A percentile compares a stretch with the other conserved stretches of the same genome.
Evolutionary conservation across 1,140 invertebrate species (phyloP).

Genomic region (Procambarus clarkii): DNA sequence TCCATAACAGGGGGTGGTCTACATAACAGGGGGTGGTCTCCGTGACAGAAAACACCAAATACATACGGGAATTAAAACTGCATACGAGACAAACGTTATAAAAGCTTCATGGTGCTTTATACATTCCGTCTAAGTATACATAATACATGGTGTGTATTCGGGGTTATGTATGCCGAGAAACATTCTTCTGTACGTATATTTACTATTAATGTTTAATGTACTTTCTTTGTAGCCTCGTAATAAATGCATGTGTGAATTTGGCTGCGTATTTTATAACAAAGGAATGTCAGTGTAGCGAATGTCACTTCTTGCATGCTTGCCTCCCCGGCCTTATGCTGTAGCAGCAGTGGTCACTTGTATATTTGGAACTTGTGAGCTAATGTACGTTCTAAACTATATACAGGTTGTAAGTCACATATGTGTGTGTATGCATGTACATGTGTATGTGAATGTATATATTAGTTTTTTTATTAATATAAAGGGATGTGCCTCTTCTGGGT

Average conservation of each 20-base stretch:
- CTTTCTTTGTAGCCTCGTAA: background rate
- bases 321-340: too few relatives aligned
- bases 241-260: background rate
- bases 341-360: too few relatives aligned
- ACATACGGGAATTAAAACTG: background rate
- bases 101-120: background rate
- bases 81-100: background rate
- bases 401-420: background rate
- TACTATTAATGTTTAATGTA: background rate
- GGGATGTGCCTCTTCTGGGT: too few relatives aligned
- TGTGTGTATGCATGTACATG: background rate
- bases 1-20: too few relatives aligned
- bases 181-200: background rate
- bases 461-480: too few relatives aligned
- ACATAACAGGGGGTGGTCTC: too few relatives aligned
- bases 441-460: background rate
- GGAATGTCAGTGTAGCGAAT: too few relatives aligned
- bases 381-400: too few relatives aligned
- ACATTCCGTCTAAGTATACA: background rate
- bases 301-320: too few relatives aligned
- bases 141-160: background rate
- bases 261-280: background rate
- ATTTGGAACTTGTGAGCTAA: too few relatives aligned
- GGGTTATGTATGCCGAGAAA: background rate
- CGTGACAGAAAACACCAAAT: too few relatives aligned